Evolutionary conservation across 2,888 invertebrate genomes (phyloP).

Genomic region (Amblyjoppa proteus): DNA sequence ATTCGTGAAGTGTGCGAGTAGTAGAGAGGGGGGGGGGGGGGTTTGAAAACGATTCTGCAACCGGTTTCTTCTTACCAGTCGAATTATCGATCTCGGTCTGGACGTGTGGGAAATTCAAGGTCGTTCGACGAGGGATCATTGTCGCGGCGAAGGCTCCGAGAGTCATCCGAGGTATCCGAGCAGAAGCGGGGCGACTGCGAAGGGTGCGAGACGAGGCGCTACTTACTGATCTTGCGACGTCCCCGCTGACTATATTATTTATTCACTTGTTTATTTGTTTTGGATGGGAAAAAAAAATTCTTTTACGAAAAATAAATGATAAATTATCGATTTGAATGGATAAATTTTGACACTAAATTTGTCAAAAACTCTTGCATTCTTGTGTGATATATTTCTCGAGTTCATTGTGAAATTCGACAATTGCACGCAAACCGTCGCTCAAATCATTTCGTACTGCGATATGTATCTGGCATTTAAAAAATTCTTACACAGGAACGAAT

Average conservation of each 20-base stretch:
- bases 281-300: too few species aligned
- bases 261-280: too few species aligned
- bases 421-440: too few species aligned
- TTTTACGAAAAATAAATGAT: too few species aligned
- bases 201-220: constrained; percentile 17
- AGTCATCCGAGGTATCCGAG: constrained; percentile 8
- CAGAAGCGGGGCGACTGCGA: constrained; percentile 24
- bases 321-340: too few species aligned
- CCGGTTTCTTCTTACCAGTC: constrained; percentile 63
- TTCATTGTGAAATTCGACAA: too few species aligned
- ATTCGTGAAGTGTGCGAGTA: neutral
- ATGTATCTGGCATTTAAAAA: too few species aligned
- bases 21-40: neutral
- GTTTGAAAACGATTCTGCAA: constrained; percentile 55
- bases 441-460: too few species aligned
- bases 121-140: constrained; percentile 57
- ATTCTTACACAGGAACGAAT: too few species aligned
- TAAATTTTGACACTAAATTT: too few species aligned
- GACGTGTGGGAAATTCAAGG: constrained; percentile 63
- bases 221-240: neutral
- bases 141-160: constrained; percentile 39
- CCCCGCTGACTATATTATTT: neutral
- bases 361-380: too few species aligned
- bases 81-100: constrained; percentile 64
- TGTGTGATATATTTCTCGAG: too few species aligned